These are phyloP conservation scores for Masnerella sp. DNA, from an alignment of 2,888 invertebrate species.

Conservation along the genomic window DNA sequence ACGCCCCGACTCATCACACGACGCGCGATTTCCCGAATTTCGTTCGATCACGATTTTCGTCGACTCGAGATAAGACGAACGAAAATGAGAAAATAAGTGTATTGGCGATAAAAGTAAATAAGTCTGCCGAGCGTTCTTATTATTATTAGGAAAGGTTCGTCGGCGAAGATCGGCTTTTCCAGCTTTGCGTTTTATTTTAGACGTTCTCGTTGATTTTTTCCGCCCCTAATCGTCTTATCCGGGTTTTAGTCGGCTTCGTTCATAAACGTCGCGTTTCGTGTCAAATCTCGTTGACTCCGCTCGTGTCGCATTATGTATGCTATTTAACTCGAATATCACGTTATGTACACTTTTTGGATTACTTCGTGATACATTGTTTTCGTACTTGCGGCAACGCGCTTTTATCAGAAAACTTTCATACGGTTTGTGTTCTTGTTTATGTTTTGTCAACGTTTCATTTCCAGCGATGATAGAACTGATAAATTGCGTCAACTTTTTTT, in stretches of 20 bases:
- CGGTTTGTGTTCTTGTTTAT: too few relatives aligned
- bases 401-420: too few relatives aligned
- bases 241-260: constrained; percentile 24
- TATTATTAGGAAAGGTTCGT: constrained; percentile 42
- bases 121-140: constrained; percentile 39
- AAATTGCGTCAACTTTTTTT: too few relatives aligned
- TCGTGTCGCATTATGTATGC: constrained; percentile 35
- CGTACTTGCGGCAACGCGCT: constrained; percentile 1
- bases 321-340: constrained; percentile 21
- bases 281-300: constrained; percentile 36
- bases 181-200: constrained; percentile 35
- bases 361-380: neutral
- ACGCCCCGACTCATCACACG: too few relatives aligned
- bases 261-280: constrained; percentile 40
- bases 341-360: constrained; percentile 1
- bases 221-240: constrained; percentile 36
- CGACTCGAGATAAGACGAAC: constrained; percentile 24
- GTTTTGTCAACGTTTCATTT: too few relatives aligned
- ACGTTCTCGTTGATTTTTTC: constrained; percentile 25
- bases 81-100: constrained; percentile 46
- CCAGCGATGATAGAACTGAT: too few relatives aligned
- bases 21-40: constrained; percentile 22
- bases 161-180: constrained; percentile 37
- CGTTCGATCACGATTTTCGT: constrained; percentile 11
- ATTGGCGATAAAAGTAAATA: constrained; percentile 52